Conservation (phyloP, 2,797 vertebrate genomes). For the Eidolon dupreanum region DNA sequence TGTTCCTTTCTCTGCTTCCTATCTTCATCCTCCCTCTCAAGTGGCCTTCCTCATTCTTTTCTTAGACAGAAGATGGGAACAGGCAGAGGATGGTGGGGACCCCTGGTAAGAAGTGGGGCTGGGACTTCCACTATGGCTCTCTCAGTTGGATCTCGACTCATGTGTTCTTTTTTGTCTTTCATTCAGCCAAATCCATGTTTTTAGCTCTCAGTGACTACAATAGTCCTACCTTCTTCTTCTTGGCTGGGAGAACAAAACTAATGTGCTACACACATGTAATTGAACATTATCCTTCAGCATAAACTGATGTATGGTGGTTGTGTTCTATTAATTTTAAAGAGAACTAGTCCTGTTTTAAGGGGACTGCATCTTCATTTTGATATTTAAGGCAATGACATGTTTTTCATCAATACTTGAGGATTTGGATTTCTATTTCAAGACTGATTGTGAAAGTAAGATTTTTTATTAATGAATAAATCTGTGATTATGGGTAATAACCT, state of each 20-base stretch:
- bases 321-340: slow-evolving; percentile 7
- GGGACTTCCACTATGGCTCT: background rate
- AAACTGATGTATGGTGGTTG: background rate
- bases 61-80: background rate
- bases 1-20: background rate
- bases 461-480: slow-evolving; percentile 18
- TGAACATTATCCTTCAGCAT: background rate
- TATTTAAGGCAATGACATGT: background rate
- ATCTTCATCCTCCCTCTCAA: background rate
- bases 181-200: background rate
- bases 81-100: accelerated
- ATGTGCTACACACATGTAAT: background rate
- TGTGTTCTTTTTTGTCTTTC: background rate
- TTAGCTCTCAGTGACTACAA: background rate
- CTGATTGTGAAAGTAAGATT: background rate
- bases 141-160: background rate
- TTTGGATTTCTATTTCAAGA: background rate
- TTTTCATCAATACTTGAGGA: background rate
- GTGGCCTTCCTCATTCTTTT: background rate
- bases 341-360: background rate
- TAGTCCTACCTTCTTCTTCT: background rate
- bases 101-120: no score
- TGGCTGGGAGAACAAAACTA: background rate
- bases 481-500: background rate
- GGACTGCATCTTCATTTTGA: background rate